Evolutionary conservation across 2,888 invertebrate genomes (phyloP).

Genomic region (Heliconius sara): DNA sequence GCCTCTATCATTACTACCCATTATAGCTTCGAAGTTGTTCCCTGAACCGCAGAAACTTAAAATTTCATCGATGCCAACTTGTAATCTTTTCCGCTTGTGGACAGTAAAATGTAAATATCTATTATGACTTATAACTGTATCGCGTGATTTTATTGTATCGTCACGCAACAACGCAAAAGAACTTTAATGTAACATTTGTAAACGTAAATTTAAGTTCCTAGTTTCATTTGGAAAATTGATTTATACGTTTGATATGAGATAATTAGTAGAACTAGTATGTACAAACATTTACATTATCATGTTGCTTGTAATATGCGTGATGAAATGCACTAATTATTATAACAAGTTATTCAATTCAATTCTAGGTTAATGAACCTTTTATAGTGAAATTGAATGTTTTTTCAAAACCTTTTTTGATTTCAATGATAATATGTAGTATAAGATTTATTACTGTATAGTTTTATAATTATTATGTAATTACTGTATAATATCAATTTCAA

Average conservation of each 20-base stretch:
- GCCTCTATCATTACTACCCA: conserved; percentile 50
- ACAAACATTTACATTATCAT: conserved; percentile 38
- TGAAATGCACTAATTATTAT: conserved; percentile 43
- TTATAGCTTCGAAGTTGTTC: conserved; percentile 51
- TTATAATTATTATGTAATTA: not conserved
- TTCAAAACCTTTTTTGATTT: not conserved
- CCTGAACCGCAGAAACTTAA: conserved; percentile 57
- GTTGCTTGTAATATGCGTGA: conserved; percentile 30
- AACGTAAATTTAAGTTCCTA: conserved; percentile 45
- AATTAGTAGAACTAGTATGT: conserved; percentile 26
- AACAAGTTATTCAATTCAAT: conserved; percentile 38
- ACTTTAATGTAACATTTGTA: conserved; percentile 45
- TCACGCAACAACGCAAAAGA: conserved; percentile 52
- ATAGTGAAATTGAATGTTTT: conserved; percentile 29
- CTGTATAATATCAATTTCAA: not conserved
- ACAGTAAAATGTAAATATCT: conserved; percentile 62
- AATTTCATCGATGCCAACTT: conserved; percentile 62
- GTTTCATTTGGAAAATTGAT: conserved; percentile 46
- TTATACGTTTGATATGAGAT: conserved; percentile 37
- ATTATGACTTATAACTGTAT: conserved; percentile 58
- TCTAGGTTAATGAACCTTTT: conserved; percentile 30
- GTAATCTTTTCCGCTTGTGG: conserved; percentile 68
- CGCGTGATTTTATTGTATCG: conserved; percentile 49
- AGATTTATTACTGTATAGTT: not conserved
- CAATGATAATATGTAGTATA: not conserved